A percentile compares a stretch with the other conserved stretches of the same genome.
phyloP scores from a whole-genome alignment of 2,888 invertebrate species.

The Spilosoma lubricipeda region DNA sequence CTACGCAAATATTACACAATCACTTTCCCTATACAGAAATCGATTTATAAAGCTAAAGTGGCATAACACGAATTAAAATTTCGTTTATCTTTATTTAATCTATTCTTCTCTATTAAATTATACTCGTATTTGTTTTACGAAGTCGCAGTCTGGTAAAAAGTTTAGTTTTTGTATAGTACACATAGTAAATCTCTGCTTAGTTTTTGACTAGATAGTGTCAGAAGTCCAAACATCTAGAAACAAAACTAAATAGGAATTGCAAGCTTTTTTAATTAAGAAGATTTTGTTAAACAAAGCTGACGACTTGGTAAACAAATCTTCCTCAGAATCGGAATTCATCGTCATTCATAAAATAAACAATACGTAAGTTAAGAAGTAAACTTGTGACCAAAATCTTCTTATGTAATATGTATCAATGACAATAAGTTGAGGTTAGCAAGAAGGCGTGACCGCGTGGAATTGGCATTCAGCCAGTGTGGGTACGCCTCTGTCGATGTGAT shows the following conservation, averaged over 20 bases:
- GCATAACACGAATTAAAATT: background rate
- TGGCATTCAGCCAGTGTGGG: slow-evolving; percentile 57
- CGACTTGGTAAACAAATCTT: background rate
- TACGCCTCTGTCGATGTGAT: slow-evolving; percentile 35
- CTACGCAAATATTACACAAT: background rate
- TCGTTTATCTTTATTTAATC: background rate
- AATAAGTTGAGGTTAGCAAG: slow-evolving; percentile 47
- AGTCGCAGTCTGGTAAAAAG: background rate
- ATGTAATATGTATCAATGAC: slow-evolving; percentile 24
- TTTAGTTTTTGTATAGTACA: background rate
- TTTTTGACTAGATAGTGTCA: background rate
- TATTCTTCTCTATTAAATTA: background rate
- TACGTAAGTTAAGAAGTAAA: background rate
- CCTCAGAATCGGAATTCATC: background rate
- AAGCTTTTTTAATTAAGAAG: no score
- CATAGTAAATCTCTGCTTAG: background rate
- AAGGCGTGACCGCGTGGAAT: slow-evolving; percentile 49
- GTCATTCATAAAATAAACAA: background rate
- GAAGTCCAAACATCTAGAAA: no score
- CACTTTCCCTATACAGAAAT: background rate
- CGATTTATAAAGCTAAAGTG: background rate
- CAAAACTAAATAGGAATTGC: background rate
- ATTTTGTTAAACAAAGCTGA: no score
- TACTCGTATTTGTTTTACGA: no score
- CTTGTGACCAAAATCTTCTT: background rate